A percentile compares a stretch with the other conserved stretches of the same genome.
Evolutionary conservation across 1,140 invertebrate species (phyloP).

Genomic region (Heliconius eleuchia): DNA sequence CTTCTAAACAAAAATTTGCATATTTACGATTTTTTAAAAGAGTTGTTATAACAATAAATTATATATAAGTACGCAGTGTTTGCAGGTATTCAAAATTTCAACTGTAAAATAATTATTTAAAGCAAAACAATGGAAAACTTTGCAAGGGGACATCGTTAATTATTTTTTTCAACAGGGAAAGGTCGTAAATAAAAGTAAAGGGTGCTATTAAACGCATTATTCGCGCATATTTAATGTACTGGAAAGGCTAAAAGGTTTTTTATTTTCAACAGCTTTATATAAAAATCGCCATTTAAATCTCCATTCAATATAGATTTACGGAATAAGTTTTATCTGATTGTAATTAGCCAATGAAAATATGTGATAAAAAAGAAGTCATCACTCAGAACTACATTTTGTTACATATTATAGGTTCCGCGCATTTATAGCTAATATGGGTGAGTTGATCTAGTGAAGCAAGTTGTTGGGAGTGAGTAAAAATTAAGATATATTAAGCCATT

Average conservation of each 20-base stretch:
- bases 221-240: constrained; percentile 79
- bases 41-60: constrained; percentile 35
- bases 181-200: constrained; percentile 77
- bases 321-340: constrained; percentile 35
- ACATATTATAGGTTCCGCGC: neutral
- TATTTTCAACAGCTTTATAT: constrained; percentile 74
- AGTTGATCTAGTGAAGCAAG: neutral
- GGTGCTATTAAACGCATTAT: constrained; percentile 79
- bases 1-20: constrained; percentile 15
- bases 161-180: constrained; percentile 69
- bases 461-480: too few species aligned
- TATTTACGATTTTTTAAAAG: constrained; percentile 23
- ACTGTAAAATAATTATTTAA: constrained; percentile 42
- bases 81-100: constrained; percentile 40
- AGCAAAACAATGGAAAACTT: constrained; percentile 68
- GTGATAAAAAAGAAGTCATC: constrained; percentile 8
- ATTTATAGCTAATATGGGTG: neutral
- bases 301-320: constrained; percentile 66
- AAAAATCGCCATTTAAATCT: constrained; percentile 67
- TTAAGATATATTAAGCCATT: too few species aligned
- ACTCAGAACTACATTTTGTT: neutral
- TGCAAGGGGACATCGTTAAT: constrained; percentile 68
- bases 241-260: constrained; percentile 76
- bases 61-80: constrained; percentile 23
- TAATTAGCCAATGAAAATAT: constrained; percentile 28